A percentile compares a stretch with the other conserved stretches of the same genome.
Conservation (phyloP, 2,888 invertebrate genomes). For the Drosophila maculinotata region DNA sequence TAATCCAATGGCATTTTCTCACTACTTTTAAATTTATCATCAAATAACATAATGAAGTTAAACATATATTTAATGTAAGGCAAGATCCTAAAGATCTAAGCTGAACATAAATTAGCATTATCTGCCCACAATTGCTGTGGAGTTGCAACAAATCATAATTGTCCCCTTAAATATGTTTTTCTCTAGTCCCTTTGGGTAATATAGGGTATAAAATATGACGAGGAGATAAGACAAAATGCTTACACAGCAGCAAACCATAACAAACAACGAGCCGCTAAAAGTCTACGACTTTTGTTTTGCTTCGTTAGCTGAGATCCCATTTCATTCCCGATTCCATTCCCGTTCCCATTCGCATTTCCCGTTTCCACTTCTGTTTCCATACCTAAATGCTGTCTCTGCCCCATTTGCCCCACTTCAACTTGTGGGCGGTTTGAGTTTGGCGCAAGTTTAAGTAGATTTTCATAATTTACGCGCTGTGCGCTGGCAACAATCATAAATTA, state of each 20-base stretch:
- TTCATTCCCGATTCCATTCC: neutral
- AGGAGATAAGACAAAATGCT: slow-evolving; percentile 54
- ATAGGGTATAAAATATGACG: slow-evolving; percentile 54
- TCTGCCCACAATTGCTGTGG: slow-evolving; percentile 17
- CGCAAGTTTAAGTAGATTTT: slow-evolving; percentile 79
- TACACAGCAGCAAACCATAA: slow-evolving; percentile 39
- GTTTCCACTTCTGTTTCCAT: neutral
- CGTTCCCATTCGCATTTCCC: neutral
- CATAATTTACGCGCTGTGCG: slow-evolving; percentile 76
- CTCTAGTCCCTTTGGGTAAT: slow-evolving; percentile 26
- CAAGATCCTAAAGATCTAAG: slow-evolving; percentile 10
- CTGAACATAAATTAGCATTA: slow-evolving; percentile 48
- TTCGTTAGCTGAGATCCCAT: slow-evolving; percentile 61
- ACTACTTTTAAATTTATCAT: neutral
- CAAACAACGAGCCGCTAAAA: slow-evolving; percentile 19
- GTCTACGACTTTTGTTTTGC: slow-evolving; percentile 71
- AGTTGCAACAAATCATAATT: slow-evolving; percentile 53
- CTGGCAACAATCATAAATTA: slow-evolving; percentile 73
- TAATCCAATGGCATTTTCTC: too few relatives aligned
- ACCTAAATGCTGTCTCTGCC: neutral
- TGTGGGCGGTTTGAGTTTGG: slow-evolving; percentile 43
- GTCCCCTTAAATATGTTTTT: neutral
- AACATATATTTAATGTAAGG: slow-evolving; percentile 9
- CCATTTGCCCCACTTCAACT: slow-evolving; percentile 4
- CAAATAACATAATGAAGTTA: neutral